Percentiles rank a stretch among this genome's conserved stretches.
Evolutionary conservation across 2,888 invertebrate species (phyloP).

Genomic region (Dendrolimus pini): DNA sequence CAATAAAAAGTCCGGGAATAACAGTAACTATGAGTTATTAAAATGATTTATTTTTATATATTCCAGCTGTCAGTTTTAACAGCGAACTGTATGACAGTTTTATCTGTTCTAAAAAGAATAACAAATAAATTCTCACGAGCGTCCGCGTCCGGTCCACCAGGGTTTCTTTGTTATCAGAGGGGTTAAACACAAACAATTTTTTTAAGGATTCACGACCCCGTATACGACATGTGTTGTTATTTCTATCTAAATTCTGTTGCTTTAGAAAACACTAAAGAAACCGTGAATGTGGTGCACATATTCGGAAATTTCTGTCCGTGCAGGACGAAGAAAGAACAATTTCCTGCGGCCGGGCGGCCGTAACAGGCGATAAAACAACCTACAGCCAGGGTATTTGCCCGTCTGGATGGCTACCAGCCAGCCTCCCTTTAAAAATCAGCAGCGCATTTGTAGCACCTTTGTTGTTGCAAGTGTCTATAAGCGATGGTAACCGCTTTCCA

Average conservation of each 20-base stretch:
- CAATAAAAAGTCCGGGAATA: background rate
- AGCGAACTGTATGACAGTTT: constrained; percentile 19
- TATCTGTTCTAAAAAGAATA: constrained; percentile 40
- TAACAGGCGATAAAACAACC: no score
- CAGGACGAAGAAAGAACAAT: no score
- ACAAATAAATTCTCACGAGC: constrained; percentile 36
- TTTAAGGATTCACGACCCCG: constrained; percentile 30
- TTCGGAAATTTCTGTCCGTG: constrained; percentile 6
- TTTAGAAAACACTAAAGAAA: constrained; percentile 43
- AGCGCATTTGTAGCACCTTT: no score
- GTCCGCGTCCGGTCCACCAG: constrained; percentile 10
- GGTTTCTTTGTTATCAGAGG: constrained; percentile 38
- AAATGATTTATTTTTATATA: constrained; percentile 5
- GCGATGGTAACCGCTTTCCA: no score
- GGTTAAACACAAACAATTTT: constrained; percentile 46
- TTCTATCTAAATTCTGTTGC: constrained; percentile 39
- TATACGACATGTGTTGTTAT: constrained; percentile 46
- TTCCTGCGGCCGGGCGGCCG: no score
- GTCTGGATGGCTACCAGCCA: no score
- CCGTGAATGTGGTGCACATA: constrained; percentile 34
- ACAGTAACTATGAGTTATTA: background rate
- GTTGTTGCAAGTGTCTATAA: no score
- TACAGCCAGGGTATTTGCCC: no score
- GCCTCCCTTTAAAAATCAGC: no score
- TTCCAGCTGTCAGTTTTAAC: constrained; percentile 6